phyloP scores from a whole-genome alignment of 2,888 invertebrate species.

The Timema podura region DNA sequence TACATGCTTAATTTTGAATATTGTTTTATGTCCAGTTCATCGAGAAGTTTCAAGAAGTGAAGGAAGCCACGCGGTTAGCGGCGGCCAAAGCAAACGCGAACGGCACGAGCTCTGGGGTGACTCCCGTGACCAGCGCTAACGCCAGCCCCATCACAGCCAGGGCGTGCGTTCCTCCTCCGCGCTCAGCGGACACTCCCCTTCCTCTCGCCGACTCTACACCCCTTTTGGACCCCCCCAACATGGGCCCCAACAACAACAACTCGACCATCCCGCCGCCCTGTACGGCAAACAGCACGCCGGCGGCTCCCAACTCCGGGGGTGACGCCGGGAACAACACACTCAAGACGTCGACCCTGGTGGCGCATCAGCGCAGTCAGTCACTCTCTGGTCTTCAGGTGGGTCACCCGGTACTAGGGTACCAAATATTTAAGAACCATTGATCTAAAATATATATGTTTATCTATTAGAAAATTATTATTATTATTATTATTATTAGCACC shows the following conservation, averaged over 20 bases:
- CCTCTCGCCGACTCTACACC: slow-evolving; percentile 40
- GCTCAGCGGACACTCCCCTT: slow-evolving; percentile 44
- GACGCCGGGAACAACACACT: slow-evolving; percentile 43
- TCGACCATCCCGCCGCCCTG: slow-evolving; percentile 35
- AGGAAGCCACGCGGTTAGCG: slow-evolving; percentile 83
- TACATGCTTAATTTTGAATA: too few species aligned
- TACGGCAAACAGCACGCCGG: slow-evolving; percentile 25
- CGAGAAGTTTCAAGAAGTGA: slow-evolving; percentile 97
- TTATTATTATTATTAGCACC: too few species aligned
- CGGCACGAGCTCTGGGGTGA: slow-evolving; percentile 63
- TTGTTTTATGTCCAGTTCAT: too few species aligned
- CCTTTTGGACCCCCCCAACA: slow-evolving; percentile 45
- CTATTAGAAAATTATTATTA: too few species aligned
- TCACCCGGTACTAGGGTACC: too few species aligned
- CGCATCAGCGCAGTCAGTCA: slow-evolving; percentile 46
- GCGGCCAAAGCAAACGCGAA: slow-evolving; percentile 60
- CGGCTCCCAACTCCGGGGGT: slow-evolving; percentile 27
- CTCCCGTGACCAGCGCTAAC: slow-evolving; percentile 82
- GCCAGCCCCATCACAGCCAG: slow-evolving; percentile 78
- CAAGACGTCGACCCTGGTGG: slow-evolving; percentile 45
- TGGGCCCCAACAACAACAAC: slow-evolving; percentile 39
- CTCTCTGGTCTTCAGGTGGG: slow-evolving; percentile 42
- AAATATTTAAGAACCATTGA: too few species aligned
- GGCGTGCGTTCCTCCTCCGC: slow-evolving; percentile 38
- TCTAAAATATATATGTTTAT: too few species aligned